These are phyloP conservation scores for Columba guinea DNA, from an alignment of 2,797 vertebrate genomes.

Conservation along the genomic window DNA sequence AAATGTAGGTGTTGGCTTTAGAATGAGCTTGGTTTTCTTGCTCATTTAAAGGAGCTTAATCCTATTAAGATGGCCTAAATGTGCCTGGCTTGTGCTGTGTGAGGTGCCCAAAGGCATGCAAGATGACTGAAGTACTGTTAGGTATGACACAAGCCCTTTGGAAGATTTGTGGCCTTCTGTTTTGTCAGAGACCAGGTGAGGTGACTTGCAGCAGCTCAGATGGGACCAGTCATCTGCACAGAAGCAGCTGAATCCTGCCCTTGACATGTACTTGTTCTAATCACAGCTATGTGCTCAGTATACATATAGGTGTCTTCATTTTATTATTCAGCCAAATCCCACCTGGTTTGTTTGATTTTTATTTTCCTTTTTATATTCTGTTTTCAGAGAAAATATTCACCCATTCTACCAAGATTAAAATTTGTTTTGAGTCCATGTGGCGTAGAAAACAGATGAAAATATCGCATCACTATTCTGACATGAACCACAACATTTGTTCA, in stretches of 20 bases:
- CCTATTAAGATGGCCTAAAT: neutral
- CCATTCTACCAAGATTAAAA: neutral
- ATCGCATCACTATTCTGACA: neutral
- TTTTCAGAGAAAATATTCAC: neutral
- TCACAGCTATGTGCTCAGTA: neutral
- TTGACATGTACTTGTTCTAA: neutral
- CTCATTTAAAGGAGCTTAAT: neutral
- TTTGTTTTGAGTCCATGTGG: neutral
- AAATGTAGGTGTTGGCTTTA: neutral
- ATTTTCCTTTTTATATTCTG: neutral
- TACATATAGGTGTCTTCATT: neutral
- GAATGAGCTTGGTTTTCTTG: neutral
- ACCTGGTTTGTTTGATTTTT: neutral
- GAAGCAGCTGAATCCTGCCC: neutral
- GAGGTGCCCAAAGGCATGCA: neutral
- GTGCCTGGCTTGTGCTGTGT: neutral
- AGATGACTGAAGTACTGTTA: neutral
- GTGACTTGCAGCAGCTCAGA: neutral
- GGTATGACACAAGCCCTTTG: neutral
- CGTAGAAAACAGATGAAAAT: neutral
- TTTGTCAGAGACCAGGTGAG: neutral
- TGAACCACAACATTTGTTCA: neutral
- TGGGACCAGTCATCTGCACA: neutral
- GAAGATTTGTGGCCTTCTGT: neutral
- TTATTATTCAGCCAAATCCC: neutral